Base-by-base conservation (phyloP, 2,113 vertebrate genomes). In the Symphodus melops region DNA sequence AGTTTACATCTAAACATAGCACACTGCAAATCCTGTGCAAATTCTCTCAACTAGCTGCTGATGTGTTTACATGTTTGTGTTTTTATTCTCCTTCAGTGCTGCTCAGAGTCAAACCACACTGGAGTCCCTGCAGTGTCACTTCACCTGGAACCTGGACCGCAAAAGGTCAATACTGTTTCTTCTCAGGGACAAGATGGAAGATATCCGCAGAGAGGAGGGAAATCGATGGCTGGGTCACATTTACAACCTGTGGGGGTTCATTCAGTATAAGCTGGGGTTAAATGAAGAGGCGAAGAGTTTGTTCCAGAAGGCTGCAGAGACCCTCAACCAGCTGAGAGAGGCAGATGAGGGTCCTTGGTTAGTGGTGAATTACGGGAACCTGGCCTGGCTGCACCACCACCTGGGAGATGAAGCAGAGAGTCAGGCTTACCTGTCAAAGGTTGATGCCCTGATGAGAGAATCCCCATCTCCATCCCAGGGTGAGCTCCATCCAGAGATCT, bases 341-440 rank as follows among this genome's bases (percentile, higher is more conserved):
- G 75, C 80, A 12, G 85, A 90, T 3, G 79, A 87, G n/a, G 92
- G 88, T n/a, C 86, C 89, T 41, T 91, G 88, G 89, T 49, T 91
- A 28, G 61, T 89, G 73, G 89, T 92, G 19, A 91, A 90, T 70
- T 85, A 86, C 0, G 78, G 88, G 14, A 89, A 93, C 75, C 66
- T 81, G 71, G 89, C 90, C 13, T 93, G 92, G 92, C 67, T 91
- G 59, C 79, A 88, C 72, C 55, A 85, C 33, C 58, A 36, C 0
- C 53, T 63, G 46, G 76, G 75, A 23, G 78, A 90, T 8, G 0
- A 1, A 12, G 63, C 49, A 28, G 21, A 81, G 59, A 81, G 73
- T 66, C 56, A 21, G 23, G 20, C 20, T 3, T 85, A 81, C 58
- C 37, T 92, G 57, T 82, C 62, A 19, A 86, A 87, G 64, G 44